These are phyloP conservation scores for Amazona guildingii DNA, from an alignment of 2,113 vertebrate species.

Conservation along the genomic window DNA sequence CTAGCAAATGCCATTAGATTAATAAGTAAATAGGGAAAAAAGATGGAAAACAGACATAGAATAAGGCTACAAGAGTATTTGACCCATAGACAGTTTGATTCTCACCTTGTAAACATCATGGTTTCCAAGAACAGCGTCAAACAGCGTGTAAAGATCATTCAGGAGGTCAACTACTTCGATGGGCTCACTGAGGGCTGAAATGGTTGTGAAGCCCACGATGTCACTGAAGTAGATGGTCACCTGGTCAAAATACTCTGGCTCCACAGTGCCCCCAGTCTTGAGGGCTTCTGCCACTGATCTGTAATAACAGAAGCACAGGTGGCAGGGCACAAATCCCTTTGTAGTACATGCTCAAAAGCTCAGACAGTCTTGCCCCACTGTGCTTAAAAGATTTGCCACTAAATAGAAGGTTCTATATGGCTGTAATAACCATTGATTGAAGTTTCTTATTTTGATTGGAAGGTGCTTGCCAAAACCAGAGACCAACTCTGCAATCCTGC, in stretches of 20 bases:
- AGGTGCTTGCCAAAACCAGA: not conserved
- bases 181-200: slow-evolving; percentile 92
- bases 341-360: not conserved
- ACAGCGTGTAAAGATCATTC: slow-evolving; percentile 90
- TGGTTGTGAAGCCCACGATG: slow-evolving; percentile 91
- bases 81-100: not conserved
- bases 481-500: not conserved
- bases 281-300: slow-evolving; percentile 93
- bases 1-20: slow-evolving; percentile 47
- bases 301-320: not conserved
- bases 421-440: not conserved
- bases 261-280: slow-evolving; percentile 86
- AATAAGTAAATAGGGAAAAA: not conserved
- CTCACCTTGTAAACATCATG: slow-evolving; percentile 93
- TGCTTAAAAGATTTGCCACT: not conserved
- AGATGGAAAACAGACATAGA: not conserved
- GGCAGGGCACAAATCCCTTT: not conserved
- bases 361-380: not conserved
- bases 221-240: slow-evolving; percentile 97
- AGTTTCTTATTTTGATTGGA: not conserved
- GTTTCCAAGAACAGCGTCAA: slow-evolving; percentile 88
- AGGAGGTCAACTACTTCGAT: slow-evolving; percentile 93
- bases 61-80: not conserved
- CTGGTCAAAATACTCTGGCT: slow-evolving; percentile 92
- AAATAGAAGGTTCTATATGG: not conserved